Conservation (phyloP, 2,888 invertebrate species). For the Lasioglossum villosulum region DNA sequence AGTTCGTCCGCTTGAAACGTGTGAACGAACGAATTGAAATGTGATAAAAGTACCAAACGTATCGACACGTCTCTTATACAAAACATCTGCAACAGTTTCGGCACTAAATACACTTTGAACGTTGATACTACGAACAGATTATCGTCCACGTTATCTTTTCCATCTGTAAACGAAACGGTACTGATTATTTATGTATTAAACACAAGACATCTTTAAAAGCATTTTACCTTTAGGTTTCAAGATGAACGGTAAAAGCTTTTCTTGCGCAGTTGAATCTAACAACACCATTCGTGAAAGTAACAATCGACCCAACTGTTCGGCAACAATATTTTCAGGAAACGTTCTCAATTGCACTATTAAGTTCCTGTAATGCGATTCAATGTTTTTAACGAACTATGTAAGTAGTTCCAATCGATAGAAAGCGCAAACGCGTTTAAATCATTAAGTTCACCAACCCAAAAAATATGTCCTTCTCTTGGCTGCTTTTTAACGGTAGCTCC, state of each 20-base stretch:
- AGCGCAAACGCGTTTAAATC: neutral
- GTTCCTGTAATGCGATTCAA: constrained; percentile 82
- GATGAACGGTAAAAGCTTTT: constrained; percentile 89
- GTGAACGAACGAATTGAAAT: constrained; percentile 91
- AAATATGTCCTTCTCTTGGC: constrained; percentile 91
- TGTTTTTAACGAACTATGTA: constrained; percentile 6
- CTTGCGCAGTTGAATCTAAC: constrained; percentile 92
- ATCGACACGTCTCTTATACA: constrained; percentile 94
- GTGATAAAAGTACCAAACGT: constrained; percentile 90
- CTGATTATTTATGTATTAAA: neutral
- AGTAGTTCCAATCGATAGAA: neutral
- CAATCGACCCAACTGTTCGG: constrained; percentile 91
- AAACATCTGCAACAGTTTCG: constrained; percentile 92
- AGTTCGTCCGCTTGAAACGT: constrained; percentile 91
- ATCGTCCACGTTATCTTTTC: constrained; percentile 83
- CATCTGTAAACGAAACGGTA: constrained; percentile 67
- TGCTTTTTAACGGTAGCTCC: constrained; percentile 92
- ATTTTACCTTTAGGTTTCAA: constrained; percentile 89
- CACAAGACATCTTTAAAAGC: constrained; percentile 23
- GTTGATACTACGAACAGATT: constrained; percentile 89
- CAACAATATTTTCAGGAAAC: constrained; percentile 93
- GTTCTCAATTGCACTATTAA: constrained; percentile 89
- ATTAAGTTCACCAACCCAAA: constrained; percentile 86
- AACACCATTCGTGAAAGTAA: constrained; percentile 94
- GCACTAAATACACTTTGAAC: constrained; percentile 91